Evolutionary conservation across 2,888 invertebrate genomes (phyloP).

Genomic region (Fragum fragum): DNA sequence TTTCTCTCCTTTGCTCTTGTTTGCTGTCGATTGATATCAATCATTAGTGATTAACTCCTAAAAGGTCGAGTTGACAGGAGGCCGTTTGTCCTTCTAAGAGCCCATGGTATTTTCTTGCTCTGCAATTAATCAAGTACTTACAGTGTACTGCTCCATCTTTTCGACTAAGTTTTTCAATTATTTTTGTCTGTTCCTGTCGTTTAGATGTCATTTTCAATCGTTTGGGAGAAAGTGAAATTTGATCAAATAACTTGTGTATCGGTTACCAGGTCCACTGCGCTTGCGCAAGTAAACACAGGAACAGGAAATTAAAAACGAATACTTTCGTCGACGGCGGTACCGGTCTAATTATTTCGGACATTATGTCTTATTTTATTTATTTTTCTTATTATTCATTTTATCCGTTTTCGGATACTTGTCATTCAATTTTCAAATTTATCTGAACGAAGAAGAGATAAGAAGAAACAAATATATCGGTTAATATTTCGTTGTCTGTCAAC

Average conservation of each 20-base stretch:
- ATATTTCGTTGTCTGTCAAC: no score
- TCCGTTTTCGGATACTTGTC: no score
- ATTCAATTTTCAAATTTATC: no score
- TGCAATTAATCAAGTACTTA: slow-evolving; percentile 36
- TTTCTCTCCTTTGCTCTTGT: no score
- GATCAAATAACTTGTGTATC: slow-evolving; percentile 42
- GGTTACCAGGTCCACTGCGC: slow-evolving; percentile 68
- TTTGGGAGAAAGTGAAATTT: slow-evolving; percentile 18
- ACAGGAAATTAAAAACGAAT: background rate
- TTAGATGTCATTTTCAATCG: slow-evolving; percentile 72
- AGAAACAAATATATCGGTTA: no score
- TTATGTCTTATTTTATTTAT: no score
- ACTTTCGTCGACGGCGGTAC: no score
- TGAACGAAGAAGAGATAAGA: no score
- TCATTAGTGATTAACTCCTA: background rate
- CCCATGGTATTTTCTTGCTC: no score
- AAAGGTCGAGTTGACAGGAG: background rate
- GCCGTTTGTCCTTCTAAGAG: no score
- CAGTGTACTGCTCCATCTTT: slow-evolving; percentile 62
- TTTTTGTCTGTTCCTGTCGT: slow-evolving; percentile 72
- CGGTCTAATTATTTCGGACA: no score
- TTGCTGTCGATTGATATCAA: background rate
- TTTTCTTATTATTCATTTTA: no score
- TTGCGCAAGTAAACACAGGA: slow-evolving; percentile 46
- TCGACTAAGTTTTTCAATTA: slow-evolving; percentile 71